Evolutionary conservation across 2,113 vertebrate genomes (phyloP), one percentile per base, ranked within the genome.

Genomic region (Notothenia rossii): DNA sequence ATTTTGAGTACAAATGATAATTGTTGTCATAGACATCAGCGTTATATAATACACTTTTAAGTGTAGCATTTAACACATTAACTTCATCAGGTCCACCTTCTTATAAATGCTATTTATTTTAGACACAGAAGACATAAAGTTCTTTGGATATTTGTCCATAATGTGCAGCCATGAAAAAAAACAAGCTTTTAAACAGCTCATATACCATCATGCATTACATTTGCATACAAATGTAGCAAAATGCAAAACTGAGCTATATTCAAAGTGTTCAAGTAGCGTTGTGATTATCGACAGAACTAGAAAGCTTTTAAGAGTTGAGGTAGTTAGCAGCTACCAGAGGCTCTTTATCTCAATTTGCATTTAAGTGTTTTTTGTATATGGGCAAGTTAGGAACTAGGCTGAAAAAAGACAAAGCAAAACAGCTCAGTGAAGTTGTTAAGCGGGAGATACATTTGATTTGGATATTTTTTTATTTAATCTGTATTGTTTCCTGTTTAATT

Each of bases 221-320:
- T 90, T 86, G 67, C 78, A 90, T 90, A 75, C 67, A 86, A 78
- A 76, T 80, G 20, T 58, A 65, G 80, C 54, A 82, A 84, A 80
- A 81, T 91, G 76, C 67, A 81, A 84, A 87, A 64, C 65, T 20
- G 63, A 55, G 69, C 22, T 40, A 66, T 69, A 68, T 86, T 59
- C 63, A 82, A 56, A 86, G 46, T 36, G 25, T 59, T 81, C 15
- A 67, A 76, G 71, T 74, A 40, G 54, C 45, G 17, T 3, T 11
- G 17, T 75, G 53, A 80, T 72, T 72, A 65, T 73, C 71, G 55
- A 65, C 69, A 51, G 43, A 48, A 40, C 29, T 55, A 48, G 65
- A 68, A 54, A 33, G 59, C 50, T 79, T 86, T 73, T 64, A 77
- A 69, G 62, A 73, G 63, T 40, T 60, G 43, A 77, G 68, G 25